Evolutionary conservation across 2,888 invertebrate species (phyloP), one percentile per base, ranked within the genome.

Genomic region (Saturnia pavonia): DNA sequence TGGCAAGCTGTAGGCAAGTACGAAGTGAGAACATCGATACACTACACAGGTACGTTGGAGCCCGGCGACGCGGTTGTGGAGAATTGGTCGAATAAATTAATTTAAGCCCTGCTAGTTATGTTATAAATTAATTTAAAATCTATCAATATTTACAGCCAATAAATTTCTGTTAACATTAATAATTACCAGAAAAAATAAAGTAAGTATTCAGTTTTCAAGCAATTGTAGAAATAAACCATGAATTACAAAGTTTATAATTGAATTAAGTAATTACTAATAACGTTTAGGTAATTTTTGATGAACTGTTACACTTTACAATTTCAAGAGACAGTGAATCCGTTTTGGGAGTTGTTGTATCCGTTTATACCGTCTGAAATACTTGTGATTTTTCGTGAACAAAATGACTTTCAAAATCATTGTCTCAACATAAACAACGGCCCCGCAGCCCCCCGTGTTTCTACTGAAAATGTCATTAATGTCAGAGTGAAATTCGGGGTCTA

Each of bases 381-480:
- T 79, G 77, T 78, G 81, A 86, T 86, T 88, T 89, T 88, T 89
- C 86, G 85, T 82, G 84, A 82, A 84, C 87, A 86, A 91, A 91
- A 89, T 93, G 93, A 93, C 93, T 92, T 92, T 93, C 92, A 91
- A 88, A 92, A 92, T 87, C 87, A 92, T 93, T 92, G 93, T 92
- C 86, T 86, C 82, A 81, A 77, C 85, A 87, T 85, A 89, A 92
- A 91, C 91, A 90, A 91, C 87, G 82, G 85, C 78, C 80, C 6
- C 34, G 34, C 34, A 6, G 34, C 34, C 34, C 78, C 85, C 87
- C 86, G 88, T 88, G 83, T 79, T 85, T 85, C 86, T 83, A 91
- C 90, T 91, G 92, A 92, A 92, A 93, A 93, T 92, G 91, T 93
- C 92, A 93, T 93, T 94, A 94, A 92, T 92, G 92, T 89, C 91